phyloP scores from a whole-genome alignment of 2,888 invertebrate species.

The Hemicrepidius hirtus region DNA sequence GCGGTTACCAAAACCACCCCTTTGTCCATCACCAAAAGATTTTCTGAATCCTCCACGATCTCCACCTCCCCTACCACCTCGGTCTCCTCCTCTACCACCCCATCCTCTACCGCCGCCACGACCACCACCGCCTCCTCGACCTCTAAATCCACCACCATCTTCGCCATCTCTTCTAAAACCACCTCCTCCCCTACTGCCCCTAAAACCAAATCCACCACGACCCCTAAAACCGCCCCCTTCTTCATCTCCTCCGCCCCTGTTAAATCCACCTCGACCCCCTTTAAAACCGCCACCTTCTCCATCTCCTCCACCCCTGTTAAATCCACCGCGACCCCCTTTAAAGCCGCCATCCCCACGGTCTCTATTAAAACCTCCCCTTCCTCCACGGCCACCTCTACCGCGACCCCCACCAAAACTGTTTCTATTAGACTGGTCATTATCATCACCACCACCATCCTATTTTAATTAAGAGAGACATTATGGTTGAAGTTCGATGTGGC shows the following conservation, averaged over 20 bases:
- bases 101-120: constrained; percentile 63
- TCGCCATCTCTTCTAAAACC: constrained; percentile 58
- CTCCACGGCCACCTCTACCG: constrained; percentile 56
- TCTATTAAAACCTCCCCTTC: constrained; percentile 55
- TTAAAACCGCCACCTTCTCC: constrained; percentile 58
- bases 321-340: constrained; percentile 49
- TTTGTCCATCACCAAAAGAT: constrained; percentile 62
- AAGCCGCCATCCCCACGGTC: constrained; percentile 61
- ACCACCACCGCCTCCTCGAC: constrained; percentile 60
- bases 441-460: constrained; percentile 48
- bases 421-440: constrained; percentile 53
- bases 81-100: constrained; percentile 59
- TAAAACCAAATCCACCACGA: constrained; percentile 61
- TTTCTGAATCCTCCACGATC: constrained; percentile 64
- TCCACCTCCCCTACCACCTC: constrained; percentile 61
- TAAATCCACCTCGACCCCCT: constrained; percentile 53
- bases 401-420: constrained; percentile 62
- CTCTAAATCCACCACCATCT: constrained; percentile 61
- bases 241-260: constrained; percentile 62
- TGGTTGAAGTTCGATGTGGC: constrained; percentile 18
- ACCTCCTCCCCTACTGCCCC: constrained; percentile 59
- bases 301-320: constrained; percentile 64
- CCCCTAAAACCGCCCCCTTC: constrained; percentile 61
- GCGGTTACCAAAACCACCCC: constrained; percentile 34
- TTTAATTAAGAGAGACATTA: constrained; percentile 41